Percentiles rank a stretch among this genome's conserved stretches.
Conservation (phyloP, 2,888 invertebrate genomes). For the Agrenia bidenticulata region DNA sequence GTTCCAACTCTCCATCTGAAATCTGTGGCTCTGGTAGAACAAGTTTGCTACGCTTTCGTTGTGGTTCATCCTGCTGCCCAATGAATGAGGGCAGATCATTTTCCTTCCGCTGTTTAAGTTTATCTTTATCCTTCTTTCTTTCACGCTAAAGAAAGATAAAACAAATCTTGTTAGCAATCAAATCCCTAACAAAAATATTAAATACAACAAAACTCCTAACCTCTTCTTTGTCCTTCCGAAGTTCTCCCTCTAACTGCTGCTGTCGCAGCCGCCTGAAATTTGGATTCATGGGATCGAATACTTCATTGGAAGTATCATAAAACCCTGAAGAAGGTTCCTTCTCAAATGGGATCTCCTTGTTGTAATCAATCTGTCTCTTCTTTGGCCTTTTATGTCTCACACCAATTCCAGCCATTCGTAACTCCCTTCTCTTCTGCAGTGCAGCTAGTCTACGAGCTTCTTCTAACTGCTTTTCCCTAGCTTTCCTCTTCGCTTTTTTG, state of each 20-base stretch:
- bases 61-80: constrained; percentile 83
- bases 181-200: no score
- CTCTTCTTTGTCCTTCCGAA: constrained; percentile 87
- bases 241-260: constrained; percentile 89
- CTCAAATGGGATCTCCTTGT: constrained; percentile 96
- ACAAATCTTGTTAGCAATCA: constrained; percentile 25
- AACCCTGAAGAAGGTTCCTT: constrained; percentile 90
- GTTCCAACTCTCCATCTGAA: constrained; percentile 84
- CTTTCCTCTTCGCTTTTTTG: constrained; percentile 88
- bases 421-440: constrained; percentile 89
- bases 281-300: constrained; percentile 81
- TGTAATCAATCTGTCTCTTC: constrained; percentile 93
- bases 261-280: constrained; percentile 87
- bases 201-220: constrained; percentile 57
- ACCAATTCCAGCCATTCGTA: constrained; percentile 92
- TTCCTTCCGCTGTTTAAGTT: constrained; percentile 91
- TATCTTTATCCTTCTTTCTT: constrained; percentile 91
- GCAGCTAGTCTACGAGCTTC: constrained; percentile 95
- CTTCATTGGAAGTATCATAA: constrained; percentile 89
- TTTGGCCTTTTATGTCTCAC: constrained; percentile 56
- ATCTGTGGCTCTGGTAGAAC: constrained; percentile 97
- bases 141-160: constrained; percentile 65
- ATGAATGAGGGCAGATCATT: constrained; percentile 91
- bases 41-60: constrained; percentile 89
- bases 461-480: constrained; percentile 96